Base-by-base conservation (phyloP, 2,113 vertebrate genomes). In the Hymenochirus boettgeri region DNA sequence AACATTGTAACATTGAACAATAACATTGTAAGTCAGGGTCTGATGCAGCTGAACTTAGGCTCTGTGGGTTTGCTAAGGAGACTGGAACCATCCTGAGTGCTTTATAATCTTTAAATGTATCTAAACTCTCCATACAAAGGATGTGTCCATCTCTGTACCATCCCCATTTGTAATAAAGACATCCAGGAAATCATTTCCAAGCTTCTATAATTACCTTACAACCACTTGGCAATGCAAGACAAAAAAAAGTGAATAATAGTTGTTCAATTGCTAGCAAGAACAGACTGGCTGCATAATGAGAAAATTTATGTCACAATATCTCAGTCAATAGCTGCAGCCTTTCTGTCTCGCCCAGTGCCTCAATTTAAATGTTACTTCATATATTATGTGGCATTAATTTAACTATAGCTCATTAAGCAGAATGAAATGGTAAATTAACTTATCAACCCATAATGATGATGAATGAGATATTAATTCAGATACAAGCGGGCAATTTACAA, bases 401-500 rank as follows among this genome's bases (percentile, higher is more conserved):
- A 97, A 98, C 95, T 97, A 97, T 97, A 98, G 93, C 93, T 98
- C 96, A 99, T 98, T 99, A 98, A 94, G 91, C 93, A 89, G 94
- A 98, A 97, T 96, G 93, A 99, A 99, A 98, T 94, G 94, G 95
- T 98, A 98, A 98, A 99, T 99, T 98, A 97, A 96, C 93, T 97
- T 96, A 98, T 99, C 96, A 98, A 92, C 91, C 88, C 91, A 95
- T 99, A 99, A 99, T 97, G 94, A 99, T 99, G 96, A 99, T 98
- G 96, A 98, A 99, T 96, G 94, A 88, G 93, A 91, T 96, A 96
- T 98, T 99, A 97, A 97, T 96, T 96, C 94, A 94, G 89, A 95
- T 95, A 96, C 96, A 98, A 98, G 96, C 92, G 92, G 93, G 91
- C 92, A 96, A 98, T 99, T 98, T 99, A 94, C 94, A 95, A 92